Base-by-base conservation (phyloP, 2,113 vertebrate species). In the Colossoma macropomum region DNA sequence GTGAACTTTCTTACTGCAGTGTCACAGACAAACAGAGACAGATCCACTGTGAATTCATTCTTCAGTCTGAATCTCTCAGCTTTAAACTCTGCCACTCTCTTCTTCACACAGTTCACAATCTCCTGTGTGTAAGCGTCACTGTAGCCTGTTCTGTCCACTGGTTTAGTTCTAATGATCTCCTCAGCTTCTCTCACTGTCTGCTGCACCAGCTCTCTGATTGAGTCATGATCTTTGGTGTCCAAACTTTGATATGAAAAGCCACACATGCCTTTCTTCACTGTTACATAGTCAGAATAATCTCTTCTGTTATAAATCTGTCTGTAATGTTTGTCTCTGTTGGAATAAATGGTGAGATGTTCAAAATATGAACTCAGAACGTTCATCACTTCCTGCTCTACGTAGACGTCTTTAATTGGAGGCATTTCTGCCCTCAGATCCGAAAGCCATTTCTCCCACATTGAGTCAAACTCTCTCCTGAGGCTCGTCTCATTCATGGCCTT, bases 11-110 rank as follows among this genome's bases (percentile, higher is more conserved):
- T 1, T 3, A 84, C 86, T 79, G 87, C 86, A 34, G 78, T 50
- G 52, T 81, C 41, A 54, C 84, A 86, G 50, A 95, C 52, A 91
- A 89, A 92, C 0, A 71, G 80, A 56, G 87, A 91, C 5, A 81
- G 69, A 89, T 81, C 66, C 74, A 75, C 28, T 21, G 79, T 86
- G 30, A 85, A 89, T 81, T 85, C 83, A 16, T 72, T 88, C 28
- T 62, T 87, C 1, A 89, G 41, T 0, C 13, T 23, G 66, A 87
- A 81, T 21, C 34, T 75, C 11, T 21, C 52, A 54, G 38, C 3
- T 77, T 45, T 6, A 83, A 62, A 13, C 75, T 38, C 50, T 41
- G 23, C 9, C 0, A 85, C 6, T 8, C 80, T 80, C 12, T 45
- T 11, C 27, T 86, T 5, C 0, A 93, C 83, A 32, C 87, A 65